A percentile compares a stretch with the other conserved stretches of the same genome.
These are phyloP conservation scores for Oreortyx pictus DNA, from an alignment of 2,797 vertebrate genomes.

Conservation along the genomic window DNA sequence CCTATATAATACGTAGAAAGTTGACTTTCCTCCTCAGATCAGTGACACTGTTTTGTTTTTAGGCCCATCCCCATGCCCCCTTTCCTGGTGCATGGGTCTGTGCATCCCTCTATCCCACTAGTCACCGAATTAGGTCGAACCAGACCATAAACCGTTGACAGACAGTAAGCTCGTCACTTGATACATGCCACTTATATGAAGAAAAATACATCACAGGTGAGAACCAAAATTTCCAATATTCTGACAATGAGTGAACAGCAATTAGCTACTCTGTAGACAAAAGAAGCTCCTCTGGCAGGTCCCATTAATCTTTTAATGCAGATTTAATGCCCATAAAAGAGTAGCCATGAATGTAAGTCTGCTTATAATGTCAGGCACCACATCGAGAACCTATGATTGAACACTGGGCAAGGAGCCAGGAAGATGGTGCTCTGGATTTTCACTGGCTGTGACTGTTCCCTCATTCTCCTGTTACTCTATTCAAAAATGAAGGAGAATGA, in stretches of 20 bases:
- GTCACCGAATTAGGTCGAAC: no score
- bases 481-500: neutral
- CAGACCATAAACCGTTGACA: no score
- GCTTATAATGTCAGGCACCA: neutral
- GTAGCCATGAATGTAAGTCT: neutral
- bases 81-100: no score
- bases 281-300: conserved; percentile 11
- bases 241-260: conserved; percentile 1
- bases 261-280: conserved; percentile 11
- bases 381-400: neutral
- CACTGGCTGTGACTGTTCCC: neutral
- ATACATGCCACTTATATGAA: neutral
- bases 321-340: conserved; percentile 15
- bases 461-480: neutral
- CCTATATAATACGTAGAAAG: no score
- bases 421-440: neutral
- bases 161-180: neutral
- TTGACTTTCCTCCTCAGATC: no score
- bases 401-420: neutral
- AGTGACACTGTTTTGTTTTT: no score
- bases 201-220: neutral
- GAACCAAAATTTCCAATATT: neutral
- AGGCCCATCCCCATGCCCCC: no score
- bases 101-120: no score
- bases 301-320: conserved; percentile 26